Conservation (phyloP, 2,113 vertebrate genomes). For the Anoura caudifer region DNA sequence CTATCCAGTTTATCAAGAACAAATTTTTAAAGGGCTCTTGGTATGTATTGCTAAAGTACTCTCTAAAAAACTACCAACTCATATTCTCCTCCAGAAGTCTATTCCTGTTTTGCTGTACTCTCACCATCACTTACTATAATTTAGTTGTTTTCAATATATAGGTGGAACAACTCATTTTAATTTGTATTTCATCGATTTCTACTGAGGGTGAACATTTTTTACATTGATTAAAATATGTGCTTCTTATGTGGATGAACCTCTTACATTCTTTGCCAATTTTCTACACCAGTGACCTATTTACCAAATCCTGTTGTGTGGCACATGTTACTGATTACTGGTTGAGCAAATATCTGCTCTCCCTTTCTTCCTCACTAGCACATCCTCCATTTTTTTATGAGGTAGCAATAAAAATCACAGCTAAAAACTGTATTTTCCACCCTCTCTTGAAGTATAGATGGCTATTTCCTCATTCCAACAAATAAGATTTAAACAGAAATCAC, state of each 20-base stretch:
- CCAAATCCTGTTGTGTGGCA: neutral
- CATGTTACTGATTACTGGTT: neutral
- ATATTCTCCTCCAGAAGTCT: neutral
- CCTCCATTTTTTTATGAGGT: neutral
- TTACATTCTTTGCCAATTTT: neutral
- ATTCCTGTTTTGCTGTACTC: neutral
- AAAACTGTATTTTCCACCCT: neutral
- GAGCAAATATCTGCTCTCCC: neutral
- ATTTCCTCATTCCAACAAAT: neutral
- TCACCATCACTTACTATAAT: neutral
- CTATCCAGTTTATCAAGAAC: neutral
- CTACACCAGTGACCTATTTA: neutral
- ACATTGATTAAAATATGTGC: neutral
- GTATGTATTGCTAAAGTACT: neutral
- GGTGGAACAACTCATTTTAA: neutral
- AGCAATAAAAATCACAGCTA: neutral
- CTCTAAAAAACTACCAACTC: neutral
- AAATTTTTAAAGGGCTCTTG: neutral
- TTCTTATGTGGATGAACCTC: neutral
- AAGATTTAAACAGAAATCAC: neutral
- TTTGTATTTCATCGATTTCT: neutral
- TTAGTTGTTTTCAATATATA: neutral
- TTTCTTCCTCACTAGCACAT: neutral
- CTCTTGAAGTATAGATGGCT: neutral
- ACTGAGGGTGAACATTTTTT: neutral